These are phyloP conservation scores for Cyprinus carpio DNA, from an alignment of 2,113 vertebrate species.

Conservation along the genomic window DNA sequence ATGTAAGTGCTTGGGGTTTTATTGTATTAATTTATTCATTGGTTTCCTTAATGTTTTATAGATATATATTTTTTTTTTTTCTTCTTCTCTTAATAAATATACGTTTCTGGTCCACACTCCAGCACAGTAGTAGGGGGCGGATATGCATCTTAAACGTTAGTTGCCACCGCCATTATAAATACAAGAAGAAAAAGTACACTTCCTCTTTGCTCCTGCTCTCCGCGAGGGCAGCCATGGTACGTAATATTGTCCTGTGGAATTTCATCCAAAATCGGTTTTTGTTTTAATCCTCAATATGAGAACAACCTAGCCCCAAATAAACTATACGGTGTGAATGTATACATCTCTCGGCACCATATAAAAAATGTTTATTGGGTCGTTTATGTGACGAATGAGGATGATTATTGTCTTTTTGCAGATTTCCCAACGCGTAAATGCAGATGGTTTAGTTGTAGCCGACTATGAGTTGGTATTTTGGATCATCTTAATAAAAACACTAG, in stretches of 20 bases:
- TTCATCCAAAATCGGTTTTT: constrained; percentile 36
- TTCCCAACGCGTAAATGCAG: background rate
- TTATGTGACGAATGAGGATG: background rate
- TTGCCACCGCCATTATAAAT: too few species aligned
- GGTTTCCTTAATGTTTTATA: too few species aligned
- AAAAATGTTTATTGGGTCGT: background rate
- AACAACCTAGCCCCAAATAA: background rate
- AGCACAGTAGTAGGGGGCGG: too few species aligned
- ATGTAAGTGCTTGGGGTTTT: too few species aligned
- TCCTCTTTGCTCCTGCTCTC: constrained; percentile 53
- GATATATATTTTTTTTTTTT: too few species aligned
- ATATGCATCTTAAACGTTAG: too few species aligned
- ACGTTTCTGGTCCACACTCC: too few species aligned
- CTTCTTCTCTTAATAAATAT: too few species aligned
- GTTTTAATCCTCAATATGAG: constrained; percentile 26
- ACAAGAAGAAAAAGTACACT: too few species aligned
- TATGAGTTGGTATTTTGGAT: background rate
- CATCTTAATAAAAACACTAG: background rate
- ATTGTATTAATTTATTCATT: too few species aligned
- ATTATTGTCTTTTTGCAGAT: background rate
- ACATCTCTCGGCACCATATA: accelerated
- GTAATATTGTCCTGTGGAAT: background rate
- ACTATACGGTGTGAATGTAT: background rate
- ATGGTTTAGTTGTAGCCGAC: background rate
- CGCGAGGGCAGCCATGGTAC: constrained; percentile 50